A percentile compares a stretch with the other conserved stretches of the same genome.
Conservation (phyloP, 2,888 invertebrate genomes). For the Scelioninae gen. 2 region DNA sequence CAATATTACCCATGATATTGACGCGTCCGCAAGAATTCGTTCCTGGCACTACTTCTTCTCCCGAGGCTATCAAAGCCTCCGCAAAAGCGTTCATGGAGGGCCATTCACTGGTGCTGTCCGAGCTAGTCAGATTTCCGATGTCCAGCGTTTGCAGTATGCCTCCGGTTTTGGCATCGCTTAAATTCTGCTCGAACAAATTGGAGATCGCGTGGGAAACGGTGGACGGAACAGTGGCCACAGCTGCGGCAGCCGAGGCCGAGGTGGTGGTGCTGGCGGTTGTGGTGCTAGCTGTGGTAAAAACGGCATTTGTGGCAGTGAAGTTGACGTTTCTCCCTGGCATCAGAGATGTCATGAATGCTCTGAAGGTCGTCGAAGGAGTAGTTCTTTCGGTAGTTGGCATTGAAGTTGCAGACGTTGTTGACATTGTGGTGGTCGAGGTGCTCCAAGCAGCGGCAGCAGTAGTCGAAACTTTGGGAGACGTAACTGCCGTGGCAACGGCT, state of each 20-base stretch:
- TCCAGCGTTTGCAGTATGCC: constrained; percentile 71
- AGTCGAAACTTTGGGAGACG: constrained; percentile 67
- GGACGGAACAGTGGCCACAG: constrained; percentile 74
- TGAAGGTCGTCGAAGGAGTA: constrained; percentile 70
- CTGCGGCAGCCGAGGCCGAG: constrained; percentile 70
- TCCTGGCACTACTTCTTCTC: constrained; percentile 65
- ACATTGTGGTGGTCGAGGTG: constrained; percentile 66
- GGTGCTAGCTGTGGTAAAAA: constrained; percentile 66
- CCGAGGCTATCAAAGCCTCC: constrained; percentile 67
- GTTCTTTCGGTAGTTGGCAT: constrained; percentile 70
- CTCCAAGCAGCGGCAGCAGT: constrained; percentile 65
- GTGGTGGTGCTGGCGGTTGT: constrained; percentile 74
- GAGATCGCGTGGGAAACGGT: constrained; percentile 77
- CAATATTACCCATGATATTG: constrained; percentile 94
- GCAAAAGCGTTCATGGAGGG: constrained; percentile 69
- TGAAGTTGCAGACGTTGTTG: constrained; percentile 69
- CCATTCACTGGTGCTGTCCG: constrained; percentile 64
- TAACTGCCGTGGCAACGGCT: constrained; percentile 68
- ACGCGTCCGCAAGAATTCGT: constrained; percentile 84
- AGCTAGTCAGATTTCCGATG: constrained; percentile 73
- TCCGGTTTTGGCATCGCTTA: constrained; percentile 62
- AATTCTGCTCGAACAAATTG: constrained; percentile 68
- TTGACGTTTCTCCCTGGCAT: constrained; percentile 62
- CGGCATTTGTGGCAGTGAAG: constrained; percentile 76
- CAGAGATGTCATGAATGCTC: constrained; percentile 68